Percentiles rank a stretch among this genome's conserved stretches.
Conservation (phyloP, 2,888 invertebrate genomes). For the Cordylochernes scorpioides region DNA sequence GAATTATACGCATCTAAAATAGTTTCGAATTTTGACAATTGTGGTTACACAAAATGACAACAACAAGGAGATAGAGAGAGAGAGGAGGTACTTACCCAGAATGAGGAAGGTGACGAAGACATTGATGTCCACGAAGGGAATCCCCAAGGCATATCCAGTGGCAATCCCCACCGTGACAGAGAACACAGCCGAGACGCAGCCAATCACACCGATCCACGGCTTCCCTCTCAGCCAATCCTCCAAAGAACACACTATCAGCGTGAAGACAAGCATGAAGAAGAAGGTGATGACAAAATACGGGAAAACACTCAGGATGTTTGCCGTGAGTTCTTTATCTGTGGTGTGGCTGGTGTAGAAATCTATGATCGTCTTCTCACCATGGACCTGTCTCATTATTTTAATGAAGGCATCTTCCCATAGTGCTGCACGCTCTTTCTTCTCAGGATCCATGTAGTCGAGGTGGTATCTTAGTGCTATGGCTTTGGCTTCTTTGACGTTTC, state of each 20-base stretch:
- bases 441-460: conserved; percentile 26
- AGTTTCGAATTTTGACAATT: too few species aligned
- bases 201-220: conserved; percentile 62
- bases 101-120: conserved; percentile 77
- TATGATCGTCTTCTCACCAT: too few species aligned
- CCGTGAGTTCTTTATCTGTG: conserved; percentile 64
- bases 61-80: too few species aligned
- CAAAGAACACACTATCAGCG: conserved; percentile 64
- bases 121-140: conserved; percentile 77
- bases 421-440: conserved; percentile 34
- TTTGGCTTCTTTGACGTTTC: conserved; percentile 46
- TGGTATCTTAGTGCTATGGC: conserved; percentile 69
- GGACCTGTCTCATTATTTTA: conserved; percentile 44
- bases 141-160: too few species aligned
- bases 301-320: conserved; percentile 45
- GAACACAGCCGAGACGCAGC: conserved; percentile 68
- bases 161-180: too few species aligned
- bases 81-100: conserved; percentile 42
- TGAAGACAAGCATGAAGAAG: conserved; percentile 49
- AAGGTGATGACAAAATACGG: conserved; percentile 38
- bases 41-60: too few species aligned
- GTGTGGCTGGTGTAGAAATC: conserved; percentile 73
- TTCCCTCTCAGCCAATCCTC: conserved; percentile 71
- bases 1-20: too few species aligned
- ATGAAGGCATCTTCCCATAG: conserved; percentile 71